Percentiles rank a stretch among this genome's conserved stretches.
Evolutionary conservation across 2,888 invertebrate genomes (phyloP).

Genomic region (Scaptodrosophila latifasciaeformis): DNA sequence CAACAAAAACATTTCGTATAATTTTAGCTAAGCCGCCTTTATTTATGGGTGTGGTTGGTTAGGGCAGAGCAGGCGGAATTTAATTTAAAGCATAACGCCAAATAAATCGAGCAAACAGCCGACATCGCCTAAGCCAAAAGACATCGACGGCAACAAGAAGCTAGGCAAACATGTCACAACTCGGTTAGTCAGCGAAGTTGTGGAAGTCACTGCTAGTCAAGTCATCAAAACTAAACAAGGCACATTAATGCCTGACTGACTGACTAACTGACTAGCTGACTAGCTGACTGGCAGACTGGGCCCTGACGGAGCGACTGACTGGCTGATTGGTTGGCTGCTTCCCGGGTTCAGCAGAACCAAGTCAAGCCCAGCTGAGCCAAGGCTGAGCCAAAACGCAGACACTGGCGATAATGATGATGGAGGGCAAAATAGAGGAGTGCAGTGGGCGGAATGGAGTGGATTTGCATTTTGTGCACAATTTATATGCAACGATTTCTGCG

Average conservation of each 20-base stretch:
- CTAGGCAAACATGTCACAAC: constrained; percentile 37
- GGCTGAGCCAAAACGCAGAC: no score
- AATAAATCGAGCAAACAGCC: constrained; percentile 34
- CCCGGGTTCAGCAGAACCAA: no score
- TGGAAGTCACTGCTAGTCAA: no score
- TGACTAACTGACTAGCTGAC: constrained; percentile 3
- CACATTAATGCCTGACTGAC: constrained; percentile 57
- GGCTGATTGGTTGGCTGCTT: no score
- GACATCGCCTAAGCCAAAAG: no score
- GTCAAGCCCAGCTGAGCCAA: no score
- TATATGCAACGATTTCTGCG: constrained; percentile 64
- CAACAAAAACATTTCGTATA: constrained; percentile 21
- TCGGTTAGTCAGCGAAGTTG: constrained; percentile 26
- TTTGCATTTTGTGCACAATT: constrained; percentile 61
- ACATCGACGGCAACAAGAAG: no score
- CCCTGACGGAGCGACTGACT: background rate
- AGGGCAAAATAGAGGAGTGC: no score
- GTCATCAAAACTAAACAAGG: background rate
- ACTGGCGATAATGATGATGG: no score
- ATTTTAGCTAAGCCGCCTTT: constrained; percentile 3
- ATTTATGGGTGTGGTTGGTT: background rate
- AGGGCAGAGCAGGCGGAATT: background rate
- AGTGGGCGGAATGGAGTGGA: constrained; percentile 52
- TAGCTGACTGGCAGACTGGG: constrained; percentile 1
- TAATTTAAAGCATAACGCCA: constrained; percentile 29